These are phyloP conservation scores for Argyrosomus japonicus DNA, from an alignment of 2,113 vertebrate genomes.

Conservation along the genomic window DNA sequence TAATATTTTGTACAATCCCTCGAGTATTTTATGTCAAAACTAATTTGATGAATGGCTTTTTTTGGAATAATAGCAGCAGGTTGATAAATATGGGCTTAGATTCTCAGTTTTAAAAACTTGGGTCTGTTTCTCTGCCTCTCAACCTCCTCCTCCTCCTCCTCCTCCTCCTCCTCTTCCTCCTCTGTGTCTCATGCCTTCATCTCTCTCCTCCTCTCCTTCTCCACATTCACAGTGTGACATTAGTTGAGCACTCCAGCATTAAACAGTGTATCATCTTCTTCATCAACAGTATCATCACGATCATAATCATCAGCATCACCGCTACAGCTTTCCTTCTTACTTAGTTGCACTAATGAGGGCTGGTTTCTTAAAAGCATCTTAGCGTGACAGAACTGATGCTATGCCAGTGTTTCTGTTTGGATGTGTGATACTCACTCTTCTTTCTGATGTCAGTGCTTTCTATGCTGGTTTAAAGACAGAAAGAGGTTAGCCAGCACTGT, in stretches of 20 bases:
- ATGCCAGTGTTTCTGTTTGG: slow-evolving; percentile 29
- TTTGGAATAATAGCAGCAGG: not conserved
- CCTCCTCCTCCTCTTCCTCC: not conserved
- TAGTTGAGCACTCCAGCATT: slow-evolving; percentile 33
- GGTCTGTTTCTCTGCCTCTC: slow-evolving; percentile 11
- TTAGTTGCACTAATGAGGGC: slow-evolving; percentile 72
- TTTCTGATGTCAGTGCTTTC: not conserved
- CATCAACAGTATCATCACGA: slow-evolving; percentile 50
- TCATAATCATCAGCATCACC: slow-evolving; percentile 63
- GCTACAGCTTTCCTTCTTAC: slow-evolving; percentile 50
- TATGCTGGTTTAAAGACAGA: slow-evolving; percentile 3
- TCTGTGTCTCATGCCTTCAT: slow-evolving; percentile 30
- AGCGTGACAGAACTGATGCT: slow-evolving; percentile 9
- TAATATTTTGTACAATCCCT: not conserved
- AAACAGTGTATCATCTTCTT: slow-evolving; percentile 57
- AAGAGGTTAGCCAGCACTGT: not conserved
- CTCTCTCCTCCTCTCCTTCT: slow-evolving; percentile 3
- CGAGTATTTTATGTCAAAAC: too few species aligned
- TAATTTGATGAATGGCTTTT: not conserved
- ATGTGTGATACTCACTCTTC: not conserved
- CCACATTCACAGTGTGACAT: slow-evolving; percentile 40
- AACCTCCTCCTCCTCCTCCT: slow-evolving; percentile 5
- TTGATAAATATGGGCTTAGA: slow-evolving; percentile 27
- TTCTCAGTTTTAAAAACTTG: not conserved
- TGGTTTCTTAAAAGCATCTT: slow-evolving; percentile 73